phyloP scores from a whole-genome alignment of 2,888 invertebrate genomes.

The Drosophila mimetica region DNA sequence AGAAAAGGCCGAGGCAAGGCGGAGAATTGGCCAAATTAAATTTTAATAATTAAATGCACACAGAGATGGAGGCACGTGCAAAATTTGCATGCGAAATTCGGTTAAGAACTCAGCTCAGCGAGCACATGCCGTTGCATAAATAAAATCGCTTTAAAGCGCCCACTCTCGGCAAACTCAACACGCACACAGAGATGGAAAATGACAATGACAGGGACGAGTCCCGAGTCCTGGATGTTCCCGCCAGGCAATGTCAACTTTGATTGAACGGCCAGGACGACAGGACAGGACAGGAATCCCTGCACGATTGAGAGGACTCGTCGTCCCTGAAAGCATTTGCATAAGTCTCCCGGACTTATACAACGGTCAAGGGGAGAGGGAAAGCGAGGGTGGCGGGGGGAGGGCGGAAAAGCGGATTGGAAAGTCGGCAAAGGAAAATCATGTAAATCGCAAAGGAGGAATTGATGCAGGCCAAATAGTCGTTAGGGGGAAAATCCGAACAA shows the following conservation, averaged over 20 bases:
- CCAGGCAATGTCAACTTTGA: constrained; percentile 56
- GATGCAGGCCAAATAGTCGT: constrained; percentile 29
- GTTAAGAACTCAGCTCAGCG: constrained; percentile 67
- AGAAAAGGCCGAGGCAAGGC: constrained; percentile 10
- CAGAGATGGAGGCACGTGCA: constrained; percentile 53
- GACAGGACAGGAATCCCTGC: constrained; percentile 10
- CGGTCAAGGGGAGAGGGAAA: constrained; percentile 26
- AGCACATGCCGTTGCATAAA: constrained; percentile 75
- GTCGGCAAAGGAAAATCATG: constrained; percentile 33
- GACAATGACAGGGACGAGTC: constrained; percentile 33
- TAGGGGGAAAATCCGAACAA: neutral
- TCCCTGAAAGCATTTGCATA: constrained; percentile 64
- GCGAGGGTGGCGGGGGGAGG: neutral
- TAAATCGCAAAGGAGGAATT: constrained; percentile 23
- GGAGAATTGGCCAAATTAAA: constrained; percentile 74
- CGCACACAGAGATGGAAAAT: constrained; percentile 3
- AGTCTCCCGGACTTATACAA: constrained; percentile 47
- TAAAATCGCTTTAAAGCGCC: constrained; percentile 71
- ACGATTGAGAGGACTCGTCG: constrained; percentile 51
- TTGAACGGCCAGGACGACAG: constrained; percentile 39
- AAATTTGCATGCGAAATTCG: constrained; percentile 76
- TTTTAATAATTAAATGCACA: constrained; percentile 77
- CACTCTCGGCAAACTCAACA: neutral
- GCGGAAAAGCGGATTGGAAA: constrained; percentile 29
- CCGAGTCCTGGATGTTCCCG: constrained; percentile 16